Conservation (phyloP, 2,113 vertebrate species). For the Thermophis baileyi region DNA sequence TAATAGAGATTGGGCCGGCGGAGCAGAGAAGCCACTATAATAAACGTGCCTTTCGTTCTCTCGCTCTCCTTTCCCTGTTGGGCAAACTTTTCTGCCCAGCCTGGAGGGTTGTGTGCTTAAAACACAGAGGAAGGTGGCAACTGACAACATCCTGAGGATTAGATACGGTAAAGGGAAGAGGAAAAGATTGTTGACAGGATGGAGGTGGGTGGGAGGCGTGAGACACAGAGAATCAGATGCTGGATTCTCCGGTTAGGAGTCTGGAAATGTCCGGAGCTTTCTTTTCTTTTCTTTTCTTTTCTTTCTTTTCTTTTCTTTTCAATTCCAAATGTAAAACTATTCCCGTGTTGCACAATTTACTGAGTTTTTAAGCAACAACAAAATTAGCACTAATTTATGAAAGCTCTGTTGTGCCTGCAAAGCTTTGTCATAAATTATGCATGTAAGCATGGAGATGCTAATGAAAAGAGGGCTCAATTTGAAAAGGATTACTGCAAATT, state of each 20-base stretch:
- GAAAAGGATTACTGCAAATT: slow-evolving; percentile 64
- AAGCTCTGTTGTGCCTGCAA: slow-evolving; percentile 54
- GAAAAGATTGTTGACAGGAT: neutral
- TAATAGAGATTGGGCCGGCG: neutral
- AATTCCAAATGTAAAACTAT: slow-evolving; percentile 44
- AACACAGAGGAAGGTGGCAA: neutral
- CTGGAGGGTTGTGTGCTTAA: neutral
- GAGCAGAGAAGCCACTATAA: neutral
- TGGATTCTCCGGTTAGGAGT: neutral
- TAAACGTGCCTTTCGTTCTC: neutral
- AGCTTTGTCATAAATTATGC: slow-evolving; percentile 60
- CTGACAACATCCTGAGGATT: neutral
- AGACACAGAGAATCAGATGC: neutral
- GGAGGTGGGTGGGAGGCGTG: neutral
- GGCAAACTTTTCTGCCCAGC: neutral
- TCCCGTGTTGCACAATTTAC: slow-evolving; percentile 42
- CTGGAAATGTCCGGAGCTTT: neutral
- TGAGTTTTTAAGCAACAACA: slow-evolving; percentile 50
- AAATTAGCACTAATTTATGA: slow-evolving; percentile 61
- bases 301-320: too few species aligned
- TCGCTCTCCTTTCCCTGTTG: neutral
- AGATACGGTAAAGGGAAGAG: neutral
- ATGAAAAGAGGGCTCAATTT: slow-evolving; percentile 66
- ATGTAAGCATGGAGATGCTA: slow-evolving; percentile 59
- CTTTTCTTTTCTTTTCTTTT: too few species aligned